Conservation (phyloP, 2,888 invertebrate genomes). For the Pherbina coryleti region DNA sequence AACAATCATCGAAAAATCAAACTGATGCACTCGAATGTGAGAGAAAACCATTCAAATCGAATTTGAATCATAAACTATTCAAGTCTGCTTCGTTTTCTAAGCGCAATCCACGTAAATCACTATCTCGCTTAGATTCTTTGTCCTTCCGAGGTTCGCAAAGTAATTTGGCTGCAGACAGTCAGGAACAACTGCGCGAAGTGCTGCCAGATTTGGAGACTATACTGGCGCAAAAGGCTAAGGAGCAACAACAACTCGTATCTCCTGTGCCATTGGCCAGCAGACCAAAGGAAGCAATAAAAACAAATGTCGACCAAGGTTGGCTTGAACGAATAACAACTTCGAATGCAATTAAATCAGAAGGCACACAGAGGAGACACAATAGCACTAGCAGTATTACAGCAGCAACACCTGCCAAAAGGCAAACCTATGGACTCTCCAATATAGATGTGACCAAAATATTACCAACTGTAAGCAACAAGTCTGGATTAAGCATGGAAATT, state of each 20-base stretch:
- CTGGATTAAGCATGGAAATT: not conserved
- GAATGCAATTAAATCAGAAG: conserved; percentile 40
- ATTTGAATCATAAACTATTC: conserved; percentile 77
- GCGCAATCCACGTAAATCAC: conserved; percentile 82
- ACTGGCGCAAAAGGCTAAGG: conserved; percentile 62
- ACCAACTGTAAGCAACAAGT: not conserved
- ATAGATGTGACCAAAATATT: conserved; percentile 59
- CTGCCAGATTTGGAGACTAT: conserved; percentile 69
- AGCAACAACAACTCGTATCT: conserved; percentile 41
- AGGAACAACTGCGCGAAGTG: conserved; percentile 43
- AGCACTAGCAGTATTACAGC: conserved; percentile 34
- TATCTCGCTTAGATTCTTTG: conserved; percentile 63
- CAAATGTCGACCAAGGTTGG: conserved; percentile 73
- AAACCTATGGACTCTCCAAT: conserved; percentile 69
- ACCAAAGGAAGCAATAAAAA: conserved; percentile 46
- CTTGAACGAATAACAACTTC: conserved; percentile 66
- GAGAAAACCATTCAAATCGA: conserved; percentile 52
- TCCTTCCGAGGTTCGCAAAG: conserved; percentile 25
- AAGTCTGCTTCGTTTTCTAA: conserved; percentile 76
- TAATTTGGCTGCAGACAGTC: conserved; percentile 21
- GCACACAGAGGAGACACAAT: not conserved
- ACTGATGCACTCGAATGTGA: conserved; percentile 52
- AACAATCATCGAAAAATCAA: conserved; percentile 50
- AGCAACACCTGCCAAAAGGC: conserved; percentile 33
- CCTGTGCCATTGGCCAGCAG: conserved; percentile 50